Base-by-base conservation (phyloP, 1,140 invertebrate species). In the Camponotus pennsylvanicus region DNA sequence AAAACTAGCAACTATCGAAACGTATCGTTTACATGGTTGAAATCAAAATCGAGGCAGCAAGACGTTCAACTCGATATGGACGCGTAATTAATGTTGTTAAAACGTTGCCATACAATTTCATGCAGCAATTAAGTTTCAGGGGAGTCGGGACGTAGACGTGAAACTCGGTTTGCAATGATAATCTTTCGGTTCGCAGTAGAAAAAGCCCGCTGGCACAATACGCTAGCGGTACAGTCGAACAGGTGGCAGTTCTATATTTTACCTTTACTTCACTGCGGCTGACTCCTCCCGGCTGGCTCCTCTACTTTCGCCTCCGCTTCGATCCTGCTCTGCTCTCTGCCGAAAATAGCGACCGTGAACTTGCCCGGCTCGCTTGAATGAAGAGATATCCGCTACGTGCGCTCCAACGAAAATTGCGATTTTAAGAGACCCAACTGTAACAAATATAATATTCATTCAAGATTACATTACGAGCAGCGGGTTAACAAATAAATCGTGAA, bases 221-320 rank as follows among this genome's bases (percentile, higher is more conserved):
- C 79, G 79, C 79, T 83, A 83, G 69, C 69, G 40, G 79, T 71
- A 55, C 79, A 83, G 79, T 83, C 79, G 79, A 83, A 83, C 79
- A 83, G 79, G 79, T 83, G 79, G 79, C 79, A 83, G 79, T 83
- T 83, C 79, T 83, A 83, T 83, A 83, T 83, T 83, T 83, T 83
- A 83, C 69, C 69, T 83, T 70, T 83, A 83, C 79, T 83, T 83
- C 79, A 55, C 79, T 59, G 21, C 52, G 52, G 79, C 79, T 83
- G 69, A 73, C 79, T 75, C 42, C 79, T 45, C 79, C 55, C 79
- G 79, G 40, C 79, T 83, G 79, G 55, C 79, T 83, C n/a, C 79
- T 73, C 79, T 83, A 45, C 79, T 83, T 63, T 63, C 37, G 79
- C 79, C 78, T 34, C 64, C 69, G 69, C 69, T 73, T 75, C 79